These are phyloP conservation scores for Acomys russatus DNA, from an alignment of 2,797 vertebrate species.

Conservation along the genomic window DNA sequence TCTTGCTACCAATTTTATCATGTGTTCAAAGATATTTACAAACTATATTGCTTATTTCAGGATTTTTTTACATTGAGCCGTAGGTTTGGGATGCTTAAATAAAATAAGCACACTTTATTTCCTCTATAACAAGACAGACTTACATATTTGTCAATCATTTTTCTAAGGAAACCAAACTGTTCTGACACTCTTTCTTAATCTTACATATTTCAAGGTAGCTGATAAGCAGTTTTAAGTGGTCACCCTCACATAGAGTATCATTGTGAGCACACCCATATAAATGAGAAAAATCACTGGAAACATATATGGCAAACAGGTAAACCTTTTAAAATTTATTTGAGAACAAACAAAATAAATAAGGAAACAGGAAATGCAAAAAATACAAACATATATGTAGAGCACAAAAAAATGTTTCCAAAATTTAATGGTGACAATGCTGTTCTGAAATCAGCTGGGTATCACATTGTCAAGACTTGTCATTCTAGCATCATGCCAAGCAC, in stretches of 20 bases:
- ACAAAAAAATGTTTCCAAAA: not conserved
- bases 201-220: not conserved
- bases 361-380: not conserved
- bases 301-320: not conserved
- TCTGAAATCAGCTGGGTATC: not conserved
- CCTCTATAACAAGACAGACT: not conserved
- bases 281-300: not conserved
- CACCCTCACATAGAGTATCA: not conserved
- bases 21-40: not conserved
- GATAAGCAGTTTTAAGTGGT: not conserved
- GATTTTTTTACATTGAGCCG: no score
- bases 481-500: not conserved
- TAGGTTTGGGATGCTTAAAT: not conserved
- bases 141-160: not conserved
- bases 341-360: not conserved
- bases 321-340: not conserved
- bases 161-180: not conserved
- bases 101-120: not conserved
- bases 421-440: not conserved
- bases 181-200: not conserved
- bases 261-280: not conserved
- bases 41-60: not conserved
- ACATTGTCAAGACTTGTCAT: not conserved
- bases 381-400: not conserved
- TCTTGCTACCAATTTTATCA: not conserved